These are phyloP conservation scores for Sebastes paucispinis DNA, from an alignment of 2,797 vertebrate species.

Conservation along the genomic window DNA sequence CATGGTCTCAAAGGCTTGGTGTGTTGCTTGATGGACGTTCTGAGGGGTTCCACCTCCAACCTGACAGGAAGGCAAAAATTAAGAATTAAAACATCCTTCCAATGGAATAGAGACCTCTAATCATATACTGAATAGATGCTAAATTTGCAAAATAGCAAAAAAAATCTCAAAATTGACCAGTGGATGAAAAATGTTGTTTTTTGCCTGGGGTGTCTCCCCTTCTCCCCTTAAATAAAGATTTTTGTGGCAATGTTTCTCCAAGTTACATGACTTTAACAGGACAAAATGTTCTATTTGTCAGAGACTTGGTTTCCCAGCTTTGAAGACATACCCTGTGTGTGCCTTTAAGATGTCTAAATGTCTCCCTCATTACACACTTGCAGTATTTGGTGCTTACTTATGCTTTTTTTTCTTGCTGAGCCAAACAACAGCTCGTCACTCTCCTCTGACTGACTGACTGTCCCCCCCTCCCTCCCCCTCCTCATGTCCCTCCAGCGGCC, in stretches of 20 bases:
- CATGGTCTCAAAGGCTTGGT: constrained; percentile 98
- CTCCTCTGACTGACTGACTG: constrained; percentile 57
- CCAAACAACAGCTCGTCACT: constrained; percentile 65
- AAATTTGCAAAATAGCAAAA: too few relatives aligned
- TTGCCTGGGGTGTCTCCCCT: neutral
- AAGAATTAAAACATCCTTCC: too few relatives aligned
- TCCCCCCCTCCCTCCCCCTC: constrained; percentile 6
- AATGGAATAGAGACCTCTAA: too few relatives aligned
- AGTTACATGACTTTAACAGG: neutral
- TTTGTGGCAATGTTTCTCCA: too few relatives aligned
- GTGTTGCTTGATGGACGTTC: constrained; percentile 95
- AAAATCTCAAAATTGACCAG: too few relatives aligned
- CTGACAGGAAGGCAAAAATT: constrained; percentile 64
- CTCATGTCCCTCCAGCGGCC: constrained; percentile 80
- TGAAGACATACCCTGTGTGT: constrained; percentile 14
- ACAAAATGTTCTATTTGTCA: constrained; percentile 10
- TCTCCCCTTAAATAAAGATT: neutral
- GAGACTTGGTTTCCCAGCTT: constrained; percentile 8
- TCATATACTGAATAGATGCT: too few relatives aligned
- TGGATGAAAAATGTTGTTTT: neutral
- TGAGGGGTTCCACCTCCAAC: constrained; percentile 95
- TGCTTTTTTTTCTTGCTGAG: constrained; percentile 73
- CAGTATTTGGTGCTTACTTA: constrained; percentile 65
- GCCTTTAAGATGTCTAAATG: constrained; percentile 44
- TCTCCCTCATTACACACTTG: constrained; percentile 67